Conservation (phyloP, 2,113 vertebrate species). For the Vireo altiloquus region DNA sequence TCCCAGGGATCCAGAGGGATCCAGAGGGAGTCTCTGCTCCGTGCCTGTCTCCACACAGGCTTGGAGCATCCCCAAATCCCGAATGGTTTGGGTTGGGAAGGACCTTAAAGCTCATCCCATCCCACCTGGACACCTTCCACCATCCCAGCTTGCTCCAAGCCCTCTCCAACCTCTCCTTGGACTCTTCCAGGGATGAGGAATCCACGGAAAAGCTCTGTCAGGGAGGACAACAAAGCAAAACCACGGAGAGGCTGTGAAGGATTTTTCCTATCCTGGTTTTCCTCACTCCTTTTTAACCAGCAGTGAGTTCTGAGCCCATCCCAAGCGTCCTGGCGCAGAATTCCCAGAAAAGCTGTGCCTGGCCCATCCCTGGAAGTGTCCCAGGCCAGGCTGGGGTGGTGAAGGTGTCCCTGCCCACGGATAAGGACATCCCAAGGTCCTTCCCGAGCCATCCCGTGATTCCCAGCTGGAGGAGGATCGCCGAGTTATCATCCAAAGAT, state of each 20-base stretch:
- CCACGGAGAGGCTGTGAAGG: rapidly evolving
- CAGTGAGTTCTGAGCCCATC: not conserved
- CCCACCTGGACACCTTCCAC: not conserved
- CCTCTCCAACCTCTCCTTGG: not conserved
- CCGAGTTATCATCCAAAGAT: not conserved
- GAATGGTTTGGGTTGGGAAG: not conserved
- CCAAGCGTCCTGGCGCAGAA: rapidly evolving
- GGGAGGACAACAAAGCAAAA: not conserved
- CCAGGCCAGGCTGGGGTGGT: rapidly evolving
- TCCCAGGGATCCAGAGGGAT: not conserved
- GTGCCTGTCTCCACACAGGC: rapidly evolving
- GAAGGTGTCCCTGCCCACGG: not conserved
- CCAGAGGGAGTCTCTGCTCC: not conserved
- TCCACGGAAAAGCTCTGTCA: not conserved
- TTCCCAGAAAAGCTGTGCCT: not conserved
- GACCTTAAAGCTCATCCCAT: not conserved
- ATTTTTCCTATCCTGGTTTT: not conserved
- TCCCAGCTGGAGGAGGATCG: not conserved
- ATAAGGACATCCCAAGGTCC: not conserved
- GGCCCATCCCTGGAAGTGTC: not conserved
- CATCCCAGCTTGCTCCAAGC: not conserved
- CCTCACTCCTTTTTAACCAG: not conserved
- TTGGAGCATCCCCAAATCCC: not conserved
- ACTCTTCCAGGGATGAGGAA: not conserved
- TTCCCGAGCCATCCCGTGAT: not conserved